Conservation (phyloP, 2,113 vertebrate species). For the Lipophrys pholis region DNA sequence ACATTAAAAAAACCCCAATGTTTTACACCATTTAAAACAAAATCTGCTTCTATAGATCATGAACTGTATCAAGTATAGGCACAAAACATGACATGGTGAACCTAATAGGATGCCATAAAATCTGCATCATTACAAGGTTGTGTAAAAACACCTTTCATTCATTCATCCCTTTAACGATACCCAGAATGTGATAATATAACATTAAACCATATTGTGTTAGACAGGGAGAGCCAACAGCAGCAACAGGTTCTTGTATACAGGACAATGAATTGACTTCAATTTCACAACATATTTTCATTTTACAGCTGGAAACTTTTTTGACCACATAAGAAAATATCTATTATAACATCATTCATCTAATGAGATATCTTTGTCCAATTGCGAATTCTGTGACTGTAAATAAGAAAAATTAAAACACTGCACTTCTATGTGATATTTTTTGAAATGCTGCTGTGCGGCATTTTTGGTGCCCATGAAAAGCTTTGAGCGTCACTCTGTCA, state of each 20-base stretch:
- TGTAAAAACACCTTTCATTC: background rate
- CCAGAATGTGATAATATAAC: background rate
- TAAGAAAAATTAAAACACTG: background rate
- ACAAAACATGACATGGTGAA: too few relatives aligned
- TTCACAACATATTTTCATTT: background rate
- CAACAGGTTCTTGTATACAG: conserved; percentile 42
- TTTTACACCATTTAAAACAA: too few relatives aligned
- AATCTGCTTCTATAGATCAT: too few relatives aligned
- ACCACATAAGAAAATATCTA: background rate
- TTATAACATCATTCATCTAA: background rate
- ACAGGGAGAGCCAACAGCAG: background rate
- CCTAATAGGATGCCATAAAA: too few relatives aligned
- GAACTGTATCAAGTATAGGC: too few relatives aligned
- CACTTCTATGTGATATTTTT: background rate
- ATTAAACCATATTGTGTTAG: background rate
- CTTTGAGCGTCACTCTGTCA: background rate
- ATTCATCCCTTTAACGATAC: background rate
- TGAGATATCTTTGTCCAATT: background rate
- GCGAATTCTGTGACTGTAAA: conserved; percentile 6
- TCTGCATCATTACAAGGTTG: too few relatives aligned
- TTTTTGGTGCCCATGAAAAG: background rate
- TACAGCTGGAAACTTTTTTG: background rate
- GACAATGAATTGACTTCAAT: background rate
- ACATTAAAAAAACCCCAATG: too few relatives aligned
- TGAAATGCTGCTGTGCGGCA: background rate